Base-by-base conservation (phyloP, 2,113 vertebrate genomes). In the Regulus satrapa region DNA sequence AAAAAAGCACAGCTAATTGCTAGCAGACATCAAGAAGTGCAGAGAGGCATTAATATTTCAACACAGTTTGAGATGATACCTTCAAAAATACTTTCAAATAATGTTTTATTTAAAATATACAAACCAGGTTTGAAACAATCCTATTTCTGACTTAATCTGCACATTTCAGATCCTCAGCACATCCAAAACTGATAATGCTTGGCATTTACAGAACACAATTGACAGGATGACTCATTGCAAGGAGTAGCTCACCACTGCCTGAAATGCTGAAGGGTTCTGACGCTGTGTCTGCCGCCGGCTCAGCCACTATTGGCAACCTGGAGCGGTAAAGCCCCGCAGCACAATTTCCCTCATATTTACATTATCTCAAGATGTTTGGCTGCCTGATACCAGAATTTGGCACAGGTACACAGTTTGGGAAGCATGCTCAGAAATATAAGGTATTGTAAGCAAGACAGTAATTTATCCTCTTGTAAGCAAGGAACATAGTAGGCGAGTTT, bases 1-100 rank as follows among this genome's bases (percentile, higher is more conserved):
- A 78, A 84, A 93, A 92, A 93, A 95, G 78, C 48, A 76, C 38
- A 91, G 68, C 84, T 97, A 95, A 97, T 96, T 97, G 88, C 89
- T 92, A 94, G 89, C 59, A 80, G 49, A 89, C 91, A 96, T 92
- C 85, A 72, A 94, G 80, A 91, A 88, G 67, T 76, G 14, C 64
- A 55, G 54, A 81, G 86, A 71, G 49, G 64, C 95, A 95, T 80
- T 68, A 90, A 79, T 95, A 91, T 89, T 91, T 73, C 94, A 88
- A 78, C 36, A n/a, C 0, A 24, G 24, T 32, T 93, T 79, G 62
- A 55, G 72, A 68, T 10, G 5, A 89, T 29, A 88, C 56, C 61
- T 78, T 84, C 32, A 84, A 73, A 61, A 12, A 26, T 59, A 76
- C 34, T 58, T 85, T 80, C 51, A 74, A 92, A 88, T 32, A 4